phyloP scores from a whole-genome alignment of 2,797 vertebrate genomes.

The Notolepis coatsorum region DNA sequence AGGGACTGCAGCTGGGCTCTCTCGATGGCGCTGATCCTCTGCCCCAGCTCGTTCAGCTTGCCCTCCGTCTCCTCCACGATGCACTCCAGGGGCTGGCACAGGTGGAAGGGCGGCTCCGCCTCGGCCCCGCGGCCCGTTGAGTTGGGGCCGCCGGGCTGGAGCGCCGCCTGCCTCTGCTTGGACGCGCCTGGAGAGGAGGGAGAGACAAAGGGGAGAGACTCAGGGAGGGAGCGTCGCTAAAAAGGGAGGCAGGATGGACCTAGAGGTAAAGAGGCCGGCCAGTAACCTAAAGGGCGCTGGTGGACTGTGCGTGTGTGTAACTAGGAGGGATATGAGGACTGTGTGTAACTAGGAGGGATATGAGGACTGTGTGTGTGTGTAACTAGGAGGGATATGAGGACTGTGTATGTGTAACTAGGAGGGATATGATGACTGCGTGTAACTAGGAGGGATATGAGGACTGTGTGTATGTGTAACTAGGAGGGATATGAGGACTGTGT shows the following conservation, averaged over 20 bases:
- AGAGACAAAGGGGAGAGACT: conserved; percentile 26
- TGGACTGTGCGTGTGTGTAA: too few relatives aligned
- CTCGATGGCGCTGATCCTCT: conserved; percentile 98
- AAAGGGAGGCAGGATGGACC: conserved; percentile 1
- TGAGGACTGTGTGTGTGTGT: too few relatives aligned
- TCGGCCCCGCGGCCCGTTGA: conserved; percentile 83
- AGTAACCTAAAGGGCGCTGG: too few relatives aligned
- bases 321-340: too few relatives aligned
- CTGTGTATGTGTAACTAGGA: too few relatives aligned
- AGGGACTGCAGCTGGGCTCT: conserved; percentile 97
- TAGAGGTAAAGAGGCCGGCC: too few relatives aligned
- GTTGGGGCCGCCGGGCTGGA: conserved; percentile 90
- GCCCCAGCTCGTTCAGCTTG: conserved; percentile 99
- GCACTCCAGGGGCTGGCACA: conserved; percentile 98
- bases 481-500: too few relatives aligned
- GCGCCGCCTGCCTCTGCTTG: conserved; percentile 95
- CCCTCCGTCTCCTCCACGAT: conserved; percentile 99
- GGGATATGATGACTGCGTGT: too few relatives aligned
- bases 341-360: too few relatives aligned
- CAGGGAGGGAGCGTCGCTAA: not conserved
- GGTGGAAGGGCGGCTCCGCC: conserved; percentile 94
- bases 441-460: too few relatives aligned
- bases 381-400: too few relatives aligned
- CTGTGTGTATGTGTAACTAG: too few relatives aligned
- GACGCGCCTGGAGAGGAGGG: conserved; percentile 87